Evolutionary conservation across 1,140 invertebrate species (phyloP).

Genomic region (Drosophila mayri): DNA sequence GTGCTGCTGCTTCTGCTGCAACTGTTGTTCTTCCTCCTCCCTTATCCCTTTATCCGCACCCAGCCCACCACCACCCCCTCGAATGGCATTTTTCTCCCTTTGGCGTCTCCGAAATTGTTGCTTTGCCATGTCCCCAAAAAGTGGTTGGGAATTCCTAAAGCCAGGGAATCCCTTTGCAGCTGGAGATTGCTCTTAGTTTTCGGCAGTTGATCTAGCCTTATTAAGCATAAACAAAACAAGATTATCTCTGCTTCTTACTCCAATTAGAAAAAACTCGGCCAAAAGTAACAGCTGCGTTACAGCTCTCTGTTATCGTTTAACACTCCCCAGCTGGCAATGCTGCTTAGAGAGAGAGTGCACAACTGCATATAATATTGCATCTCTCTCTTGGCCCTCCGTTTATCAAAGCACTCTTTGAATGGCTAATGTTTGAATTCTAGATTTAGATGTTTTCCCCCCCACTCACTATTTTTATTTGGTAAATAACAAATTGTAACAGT

Average conservation of each 20-base stretch:
- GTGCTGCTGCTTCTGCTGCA: slow-evolving; percentile 57
- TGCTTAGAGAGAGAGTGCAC: slow-evolving; percentile 3
- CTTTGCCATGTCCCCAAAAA: slow-evolving; percentile 29
- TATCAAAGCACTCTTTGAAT: slow-evolving; percentile 32
- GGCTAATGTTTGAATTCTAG: slow-evolving; percentile 3
- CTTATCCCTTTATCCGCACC: neutral
- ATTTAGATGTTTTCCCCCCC: too few species aligned
- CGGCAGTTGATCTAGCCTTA: slow-evolving; percentile 34
- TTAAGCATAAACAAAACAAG: slow-evolving; percentile 37
- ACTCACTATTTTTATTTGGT: slow-evolving; percentile 11
- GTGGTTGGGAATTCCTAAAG: slow-evolving; percentile 22
- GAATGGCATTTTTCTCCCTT: slow-evolving; percentile 25
- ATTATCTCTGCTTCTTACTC: slow-evolving; percentile 34
- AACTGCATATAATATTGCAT: slow-evolving; percentile 32
- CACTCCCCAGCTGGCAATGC: slow-evolving; percentile 40
- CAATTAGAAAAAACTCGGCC: slow-evolving; percentile 31
- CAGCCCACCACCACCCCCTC: neutral
- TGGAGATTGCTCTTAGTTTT: slow-evolving; percentile 15
- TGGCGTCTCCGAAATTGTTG: slow-evolving; percentile 42
- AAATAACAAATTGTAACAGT: slow-evolving; percentile 25
- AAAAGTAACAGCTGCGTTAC: slow-evolving; percentile 26
- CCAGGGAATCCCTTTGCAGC: slow-evolving; percentile 19
- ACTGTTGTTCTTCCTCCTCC: slow-evolving; percentile 55
- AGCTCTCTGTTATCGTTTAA: slow-evolving; percentile 28
- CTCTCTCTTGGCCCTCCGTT: slow-evolving; percentile 24